Evolutionary conservation across 2,888 invertebrate genomes (phyloP), one percentile per base, ranked within the genome.

Genomic region (Dusona sp.): DNA sequence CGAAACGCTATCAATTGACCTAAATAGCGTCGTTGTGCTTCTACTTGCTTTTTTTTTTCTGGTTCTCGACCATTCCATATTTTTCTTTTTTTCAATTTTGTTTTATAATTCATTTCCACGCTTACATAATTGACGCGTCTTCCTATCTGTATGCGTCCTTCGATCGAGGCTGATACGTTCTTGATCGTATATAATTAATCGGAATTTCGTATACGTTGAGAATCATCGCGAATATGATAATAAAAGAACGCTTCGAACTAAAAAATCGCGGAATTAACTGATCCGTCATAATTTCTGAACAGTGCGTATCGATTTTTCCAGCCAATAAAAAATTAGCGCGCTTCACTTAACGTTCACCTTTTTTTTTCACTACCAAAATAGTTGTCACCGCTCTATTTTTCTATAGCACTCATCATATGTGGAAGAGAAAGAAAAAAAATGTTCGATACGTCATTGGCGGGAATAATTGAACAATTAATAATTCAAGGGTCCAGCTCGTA

Each of bases 1-100:
- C 29, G 38, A 51, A 19, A 33, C 83, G 83, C 75, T 78, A 86
- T 86, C 86, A 86, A 86, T 86, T 86, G 83, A 86, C 80, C 83
- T 78, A 81, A 83, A 83, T 86, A 78, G n/a, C 74, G 78, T 83
- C 83, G 80, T 83, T 81, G 80, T 74, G 73, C 73, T 68, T 74
- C 83, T 80, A 51, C 83, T 68, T 61, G 51, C 67, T 68, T 68
- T 84, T 80, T 77, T 70, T 74, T 72, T 73, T 78, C 73, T 80
- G 48, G 33, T 65, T 86, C 51, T 51, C 45, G 67, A 25, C 16
- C 13, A n/a, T 67, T 38, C 33, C 2, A 42, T 77, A 16, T 36
- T 75, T 77, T 72, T 13, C n/a, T 77, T 72, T n/a, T 38, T 22
- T 42, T 48, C 29, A 11, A 79, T 36, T 54, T 61, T 79, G 33